Percentiles rank a stretch among this genome's conserved stretches.
These are phyloP conservation scores for Tiliacea aurago DNA, from an alignment of 2,888 invertebrate species.

Conservation along the genomic window DNA sequence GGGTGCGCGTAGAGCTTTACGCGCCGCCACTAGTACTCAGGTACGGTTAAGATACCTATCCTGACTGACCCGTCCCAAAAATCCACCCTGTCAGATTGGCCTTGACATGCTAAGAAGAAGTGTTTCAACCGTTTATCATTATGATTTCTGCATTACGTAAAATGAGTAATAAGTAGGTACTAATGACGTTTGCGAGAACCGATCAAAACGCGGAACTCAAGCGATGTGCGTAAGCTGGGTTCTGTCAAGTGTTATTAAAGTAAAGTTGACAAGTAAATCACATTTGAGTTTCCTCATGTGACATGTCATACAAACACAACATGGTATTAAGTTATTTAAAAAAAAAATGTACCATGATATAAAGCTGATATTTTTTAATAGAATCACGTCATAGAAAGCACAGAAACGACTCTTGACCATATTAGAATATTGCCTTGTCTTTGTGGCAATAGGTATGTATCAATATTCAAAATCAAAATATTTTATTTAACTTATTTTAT, in stretches of 20 bases:
- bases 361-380: background rate
- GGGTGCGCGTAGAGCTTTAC: no score
- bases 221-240: conserved; percentile 16
- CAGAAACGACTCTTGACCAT: background rate
- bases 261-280: conserved; percentile 39
- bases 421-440: background rate
- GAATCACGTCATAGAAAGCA: background rate
- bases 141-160: conserved; percentile 1
- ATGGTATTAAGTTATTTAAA: background rate
- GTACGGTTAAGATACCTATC: no score
- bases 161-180: conserved; percentile 19
- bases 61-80: no score
- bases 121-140: background rate
- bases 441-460: background rate
- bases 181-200: conserved; percentile 10
- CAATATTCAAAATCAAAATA: no score
- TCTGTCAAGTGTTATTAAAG: conserved; percentile 33
- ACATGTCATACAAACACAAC: background rate
- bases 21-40: no score
- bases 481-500: no score
- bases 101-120: background rate
- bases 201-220: conserved; percentile 37
- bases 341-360: background rate
- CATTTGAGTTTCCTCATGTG: conserved; percentile 33
- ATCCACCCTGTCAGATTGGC: background rate